These are phyloP conservation scores for Lasaia peninsularis DNA, from an alignment of 1,140 invertebrate genomes.

Conservation along the genomic window DNA sequence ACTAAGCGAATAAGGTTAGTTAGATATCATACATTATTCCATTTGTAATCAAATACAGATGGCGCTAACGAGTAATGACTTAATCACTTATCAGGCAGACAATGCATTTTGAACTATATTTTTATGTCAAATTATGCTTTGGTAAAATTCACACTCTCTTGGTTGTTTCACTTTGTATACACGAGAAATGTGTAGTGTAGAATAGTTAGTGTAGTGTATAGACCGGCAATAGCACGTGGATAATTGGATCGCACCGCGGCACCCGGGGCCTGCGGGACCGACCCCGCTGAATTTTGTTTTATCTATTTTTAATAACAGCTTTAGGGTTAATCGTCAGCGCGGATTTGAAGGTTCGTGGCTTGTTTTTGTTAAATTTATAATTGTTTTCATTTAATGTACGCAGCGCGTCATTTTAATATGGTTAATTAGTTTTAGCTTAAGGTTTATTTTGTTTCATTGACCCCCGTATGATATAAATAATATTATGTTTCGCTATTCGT, in stretches of 20 bases:
- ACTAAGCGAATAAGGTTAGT: too few relatives aligned
- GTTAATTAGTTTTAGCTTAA: background rate
- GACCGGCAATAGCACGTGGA: conserved; percentile 19
- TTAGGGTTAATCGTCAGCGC: conserved; percentile 57
- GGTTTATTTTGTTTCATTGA: background rate
- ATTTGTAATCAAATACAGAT: too few relatives aligned
- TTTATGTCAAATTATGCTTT: too few relatives aligned
- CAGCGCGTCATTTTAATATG: background rate
- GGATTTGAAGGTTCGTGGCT: conserved; percentile 44
- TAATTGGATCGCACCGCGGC: conserved; percentile 61
- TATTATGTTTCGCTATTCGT: too few relatives aligned
- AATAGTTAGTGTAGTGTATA: too few relatives aligned
- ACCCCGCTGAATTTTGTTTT: conserved; percentile 62
- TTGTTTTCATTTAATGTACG: conserved; percentile 14
- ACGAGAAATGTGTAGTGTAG: conserved; percentile 10
- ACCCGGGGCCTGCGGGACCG: conserved; percentile 48
- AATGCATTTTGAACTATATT: too few relatives aligned
- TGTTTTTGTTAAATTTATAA: conserved; percentile 33
- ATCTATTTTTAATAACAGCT: conserved; percentile 68
- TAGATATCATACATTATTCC: too few relatives aligned
- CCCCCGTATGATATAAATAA: background rate
- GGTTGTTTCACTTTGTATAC: too few relatives aligned
- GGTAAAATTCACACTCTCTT: too few relatives aligned
- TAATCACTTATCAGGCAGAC: too few relatives aligned
- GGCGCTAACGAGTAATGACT: too few relatives aligned